These are phyloP conservation scores for Crocuta crocuta DNA, from an alignment of 2,113 vertebrate species.

Conservation along the genomic window DNA sequence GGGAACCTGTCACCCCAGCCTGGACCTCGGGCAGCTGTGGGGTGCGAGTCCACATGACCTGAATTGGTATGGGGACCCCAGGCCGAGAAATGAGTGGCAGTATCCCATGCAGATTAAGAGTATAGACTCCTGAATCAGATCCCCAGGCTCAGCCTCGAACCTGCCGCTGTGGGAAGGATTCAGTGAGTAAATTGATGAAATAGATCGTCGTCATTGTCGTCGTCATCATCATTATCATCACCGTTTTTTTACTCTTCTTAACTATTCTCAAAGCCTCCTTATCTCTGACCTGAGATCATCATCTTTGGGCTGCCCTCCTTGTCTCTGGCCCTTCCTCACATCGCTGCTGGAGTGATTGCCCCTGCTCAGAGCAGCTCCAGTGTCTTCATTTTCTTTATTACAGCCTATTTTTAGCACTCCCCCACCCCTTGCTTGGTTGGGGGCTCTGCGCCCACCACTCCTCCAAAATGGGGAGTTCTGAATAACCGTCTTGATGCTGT, in stretches of 20 bases:
- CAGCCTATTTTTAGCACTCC: neutral
- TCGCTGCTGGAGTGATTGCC: fast-evolving
- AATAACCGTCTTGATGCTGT: neutral
- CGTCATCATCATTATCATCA: fast-evolving
- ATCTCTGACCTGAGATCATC: neutral
- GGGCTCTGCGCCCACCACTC: neutral
- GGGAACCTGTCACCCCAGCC: neutral
- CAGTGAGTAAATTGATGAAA: neutral
- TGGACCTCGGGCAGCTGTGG: neutral
- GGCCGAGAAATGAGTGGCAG: neutral
- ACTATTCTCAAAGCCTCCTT: neutral
- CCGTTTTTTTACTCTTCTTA: neutral
- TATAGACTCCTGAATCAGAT: neutral
- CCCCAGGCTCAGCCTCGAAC: neutral
- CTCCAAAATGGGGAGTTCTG: neutral
- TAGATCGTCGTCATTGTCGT: too few relatives aligned
- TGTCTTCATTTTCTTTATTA: neutral
- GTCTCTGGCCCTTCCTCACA: neutral
- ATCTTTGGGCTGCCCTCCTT: neutral
- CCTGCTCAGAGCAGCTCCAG: neutral
- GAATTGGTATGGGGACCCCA: neutral
- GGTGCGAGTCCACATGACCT: neutral
- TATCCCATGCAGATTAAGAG: neutral
- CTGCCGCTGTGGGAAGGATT: neutral
- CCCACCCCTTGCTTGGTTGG: neutral